Percentiles rank a stretch among this genome's conserved stretches.
phyloP scores from a whole-genome alignment of 2,797 vertebrate species.

The Salarias fasciatus region DNA sequence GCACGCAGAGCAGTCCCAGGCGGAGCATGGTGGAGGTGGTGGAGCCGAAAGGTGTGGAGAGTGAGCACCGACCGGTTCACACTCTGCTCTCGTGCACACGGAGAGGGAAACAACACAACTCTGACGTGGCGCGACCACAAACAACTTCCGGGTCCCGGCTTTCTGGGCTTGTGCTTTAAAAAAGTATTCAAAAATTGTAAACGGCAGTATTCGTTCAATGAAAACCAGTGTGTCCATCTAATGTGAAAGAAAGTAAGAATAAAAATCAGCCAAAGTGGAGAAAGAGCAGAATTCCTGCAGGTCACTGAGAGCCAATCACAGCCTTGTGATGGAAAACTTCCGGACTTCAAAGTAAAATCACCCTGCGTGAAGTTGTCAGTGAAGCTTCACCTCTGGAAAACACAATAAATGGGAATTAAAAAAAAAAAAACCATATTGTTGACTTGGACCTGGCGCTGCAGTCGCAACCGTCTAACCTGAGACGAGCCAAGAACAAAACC shows the following conservation, averaged over 20 bases:
- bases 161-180: not conserved
- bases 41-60: not conserved
- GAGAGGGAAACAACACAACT: slow-evolving; percentile 2
- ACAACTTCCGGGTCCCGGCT: slow-evolving; percentile 71
- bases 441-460: too few species aligned
- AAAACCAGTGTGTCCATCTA: accelerated
- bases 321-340: not conserved
- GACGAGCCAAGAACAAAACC: too few species aligned
- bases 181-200: not conserved
- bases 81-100: too few species aligned
- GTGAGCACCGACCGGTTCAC: too few species aligned
- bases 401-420: too few species aligned
- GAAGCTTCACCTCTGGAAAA: too few species aligned
- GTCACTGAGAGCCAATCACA: not conserved
- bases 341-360: slow-evolving; percentile 40
- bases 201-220: not conserved
- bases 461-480: too few species aligned
- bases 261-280: not conserved
- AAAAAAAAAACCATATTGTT: too few species aligned
- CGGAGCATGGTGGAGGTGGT: slow-evolving; percentile 57
- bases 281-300: too few species aligned
- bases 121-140: slow-evolving; percentile 79
- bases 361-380: too few species aligned
- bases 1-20: slow-evolving; percentile 42
- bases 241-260: not conserved